Percentiles rank a stretch among this genome's conserved stretches.
Conservation (phyloP, 2,797 vertebrate genomes). For the Tangara arthus region DNA sequence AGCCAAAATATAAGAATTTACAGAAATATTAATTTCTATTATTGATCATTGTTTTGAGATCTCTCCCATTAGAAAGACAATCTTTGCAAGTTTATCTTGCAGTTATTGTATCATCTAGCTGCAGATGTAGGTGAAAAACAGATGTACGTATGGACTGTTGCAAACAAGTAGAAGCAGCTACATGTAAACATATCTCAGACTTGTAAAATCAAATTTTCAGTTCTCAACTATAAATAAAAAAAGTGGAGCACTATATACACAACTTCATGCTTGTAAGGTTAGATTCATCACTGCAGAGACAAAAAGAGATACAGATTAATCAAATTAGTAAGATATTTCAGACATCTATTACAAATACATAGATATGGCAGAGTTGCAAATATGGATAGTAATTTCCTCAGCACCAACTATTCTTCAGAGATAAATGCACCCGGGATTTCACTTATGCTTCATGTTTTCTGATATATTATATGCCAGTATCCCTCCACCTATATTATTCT, state of each 20-base stretch:
- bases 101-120: slow-evolving; percentile 57
- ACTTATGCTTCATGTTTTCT: background rate
- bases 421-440: background rate
- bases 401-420: background rate
- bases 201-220: slow-evolving; percentile 78
- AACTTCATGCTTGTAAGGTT: slow-evolving; percentile 97
- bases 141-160: slow-evolving; percentile 67
- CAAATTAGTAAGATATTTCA: slow-evolving; percentile 60
- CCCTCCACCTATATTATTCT: slow-evolving; percentile 14
- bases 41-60: slow-evolving; percentile 2
- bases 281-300: slow-evolving; percentile 96
- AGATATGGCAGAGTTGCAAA: background rate
- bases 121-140: slow-evolving; percentile 62
- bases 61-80: slow-evolving; percentile 31
- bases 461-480: background rate
- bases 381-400: background rate
- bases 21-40: slow-evolving; percentile 62
- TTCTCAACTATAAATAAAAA: slow-evolving; percentile 95
- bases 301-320: slow-evolving; percentile 73
- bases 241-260: slow-evolving; percentile 93
- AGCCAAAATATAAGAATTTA: slow-evolving; percentile 64
- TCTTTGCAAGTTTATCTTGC: slow-evolving; percentile 60
- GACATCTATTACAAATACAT: background rate
- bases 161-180: slow-evolving; percentile 88
- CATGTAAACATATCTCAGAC: slow-evolving; percentile 80